Evolutionary conservation across 2,797 vertebrate genomes (phyloP).

Genomic region (Monodelphis domestica): DNA sequence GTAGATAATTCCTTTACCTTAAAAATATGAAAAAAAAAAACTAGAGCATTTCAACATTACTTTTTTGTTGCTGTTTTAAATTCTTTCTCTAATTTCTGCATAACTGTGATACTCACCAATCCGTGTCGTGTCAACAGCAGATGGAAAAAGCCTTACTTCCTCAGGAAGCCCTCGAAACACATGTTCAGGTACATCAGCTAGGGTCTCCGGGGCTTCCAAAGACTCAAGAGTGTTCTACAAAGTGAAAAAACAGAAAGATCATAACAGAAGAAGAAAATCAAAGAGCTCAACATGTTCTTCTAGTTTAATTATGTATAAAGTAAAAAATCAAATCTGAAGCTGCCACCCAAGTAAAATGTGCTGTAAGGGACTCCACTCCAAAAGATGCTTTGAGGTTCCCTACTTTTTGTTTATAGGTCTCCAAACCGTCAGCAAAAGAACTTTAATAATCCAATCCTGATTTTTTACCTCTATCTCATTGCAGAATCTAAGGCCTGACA

Average conservation of each 20-base stretch:
- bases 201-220: slow-evolving; percentile 85
- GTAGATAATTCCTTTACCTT: neutral
- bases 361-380: neutral
- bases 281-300: neutral
- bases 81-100: neutral
- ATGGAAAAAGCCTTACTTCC: slow-evolving; percentile 90
- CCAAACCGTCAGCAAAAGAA: slow-evolving; percentile 25
- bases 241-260: slow-evolving; percentile 65
- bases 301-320: slow-evolving; percentile 39
- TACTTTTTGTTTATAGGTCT: neutral
- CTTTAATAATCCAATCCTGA: neutral
- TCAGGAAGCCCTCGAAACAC: slow-evolving; percentile 92
- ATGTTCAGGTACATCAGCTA: slow-evolving; percentile 91
- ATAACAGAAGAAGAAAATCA: neutral
- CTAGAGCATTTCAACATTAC: neutral
- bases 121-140: slow-evolving; percentile 90
- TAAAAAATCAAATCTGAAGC: slow-evolving; percentile 45
- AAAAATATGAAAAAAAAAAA: neutral
- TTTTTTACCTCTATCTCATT: slow-evolving; percentile 28
- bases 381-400: neutral
- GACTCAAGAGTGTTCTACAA: slow-evolving; percentile 80
- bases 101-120: slow-evolving; percentile 87
- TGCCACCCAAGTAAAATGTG: neutral
- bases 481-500: neutral
- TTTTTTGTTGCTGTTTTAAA: neutral